Base-by-base conservation (phyloP, 2,888 invertebrate species). In the Poecilus cupreus region DNA sequence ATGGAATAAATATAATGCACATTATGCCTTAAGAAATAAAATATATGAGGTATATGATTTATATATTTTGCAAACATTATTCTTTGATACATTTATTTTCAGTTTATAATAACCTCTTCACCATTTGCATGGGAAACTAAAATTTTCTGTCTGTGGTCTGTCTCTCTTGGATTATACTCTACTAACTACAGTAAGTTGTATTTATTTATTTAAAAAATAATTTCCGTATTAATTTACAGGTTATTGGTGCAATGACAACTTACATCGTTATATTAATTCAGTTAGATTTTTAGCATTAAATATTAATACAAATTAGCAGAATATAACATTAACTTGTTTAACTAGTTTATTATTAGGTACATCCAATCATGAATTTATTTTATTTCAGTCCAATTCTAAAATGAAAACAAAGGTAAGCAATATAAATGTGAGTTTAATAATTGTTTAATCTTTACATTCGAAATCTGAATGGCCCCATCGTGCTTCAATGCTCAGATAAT, bases 21-120 rank as follows among this genome's bases (percentile, higher is more conserved):
- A 37, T 18, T 37, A 18, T 18, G 2, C 10, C 1, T 10, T 70
- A 11, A 32, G 39, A 18, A n/a, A 39, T 3, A 18, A 70, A 22
- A 20, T 70, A 39, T n/a, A 37, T 4, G 43, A 70, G 39, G 70
- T 70, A 70, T 0, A 18, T 18, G 0, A 39, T 11, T n/a, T 39
- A 11, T 13, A 32, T 60, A 32, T 11, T 20, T 13, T 54, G 20
- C 2, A 54, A 5, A 2, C 13, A 54, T 2, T n/a, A 5, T 4
- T 13, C 2, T 13, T 13, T 51, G 18, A 51, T 54, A 13, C n/a
- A 13, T 24, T 26, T 60, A 10, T 22, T 3, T 68, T 68, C n/a
- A 72, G 72, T 72, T 72, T 24, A 72, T 46, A 20, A 20, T 72
- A 37, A 46, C 46, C 72, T 24, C 24, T 72, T 6, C 46, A 72